Evolutionary conservation across 2,797 vertebrate species (phyloP).

Genomic region (Micropoecilia bifurca): DNA sequence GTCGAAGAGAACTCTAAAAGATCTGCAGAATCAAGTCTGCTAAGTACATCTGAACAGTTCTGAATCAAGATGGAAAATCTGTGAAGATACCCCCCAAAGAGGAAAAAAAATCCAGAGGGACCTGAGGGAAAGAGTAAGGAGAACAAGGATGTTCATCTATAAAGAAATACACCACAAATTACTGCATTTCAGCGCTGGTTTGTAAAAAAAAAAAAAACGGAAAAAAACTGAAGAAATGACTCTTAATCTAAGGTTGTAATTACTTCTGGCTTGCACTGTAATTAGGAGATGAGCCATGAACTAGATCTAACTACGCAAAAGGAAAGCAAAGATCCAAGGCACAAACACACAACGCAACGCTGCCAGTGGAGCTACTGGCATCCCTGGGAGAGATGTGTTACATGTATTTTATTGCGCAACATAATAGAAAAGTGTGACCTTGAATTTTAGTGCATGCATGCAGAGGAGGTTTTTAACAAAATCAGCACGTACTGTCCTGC

Average conservation of each 20-base stretch:
- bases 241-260: conserved; percentile 85
- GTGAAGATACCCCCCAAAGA: conserved; percentile 28
- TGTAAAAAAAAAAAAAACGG: conserved; percentile 35
- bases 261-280: conserved; percentile 81
- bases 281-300: conserved; percentile 82
- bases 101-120: conserved; percentile 42
- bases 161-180: conserved; percentile 76
- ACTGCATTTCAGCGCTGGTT: conserved; percentile 75
- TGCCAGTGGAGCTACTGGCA: not conserved
- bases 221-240: conserved; percentile 48
- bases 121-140: conserved; percentile 46
- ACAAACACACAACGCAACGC: conserved; percentile 24
- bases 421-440: not conserved
- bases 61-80: conserved; percentile 40
- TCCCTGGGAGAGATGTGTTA: not conserved
- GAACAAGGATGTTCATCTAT: conserved; percentile 70
- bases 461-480: not conserved
- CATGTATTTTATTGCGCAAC: not conserved
- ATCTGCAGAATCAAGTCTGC: conserved; percentile 13
- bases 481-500: not conserved
- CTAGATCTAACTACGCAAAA: conserved; percentile 59
- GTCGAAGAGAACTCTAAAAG: conserved; percentile 12
- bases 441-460: not conserved
- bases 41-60: conserved; percentile 17
- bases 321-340: conserved; percentile 38